Percentiles rank a stretch among this genome's conserved stretches.
phyloP scores from a whole-genome alignment of 1,140 invertebrate species.

The Lepidurus apus region DNA sequence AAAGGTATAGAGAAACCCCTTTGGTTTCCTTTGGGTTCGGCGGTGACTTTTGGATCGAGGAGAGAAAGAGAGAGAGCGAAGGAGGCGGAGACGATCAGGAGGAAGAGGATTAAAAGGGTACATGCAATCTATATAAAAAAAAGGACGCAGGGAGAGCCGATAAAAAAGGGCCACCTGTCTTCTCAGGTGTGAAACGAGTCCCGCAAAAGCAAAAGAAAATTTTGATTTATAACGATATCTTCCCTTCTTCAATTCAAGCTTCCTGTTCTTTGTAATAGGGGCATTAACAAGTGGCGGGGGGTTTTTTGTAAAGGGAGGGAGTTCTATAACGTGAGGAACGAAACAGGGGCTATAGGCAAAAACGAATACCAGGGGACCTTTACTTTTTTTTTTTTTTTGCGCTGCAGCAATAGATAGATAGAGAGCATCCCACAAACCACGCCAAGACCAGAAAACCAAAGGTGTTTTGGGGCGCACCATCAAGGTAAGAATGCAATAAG shows the following conservation, averaged over 20 bases:
- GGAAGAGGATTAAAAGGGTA: constrained; percentile 21
- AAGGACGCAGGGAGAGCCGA: constrained; percentile 9
- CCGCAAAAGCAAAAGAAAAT: constrained; percentile 22
- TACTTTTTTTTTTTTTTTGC: background rate
- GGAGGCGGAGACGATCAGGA: constrained; percentile 1
- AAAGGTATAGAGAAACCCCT: background rate
- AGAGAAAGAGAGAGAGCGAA: background rate
- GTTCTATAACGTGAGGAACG: background rate
- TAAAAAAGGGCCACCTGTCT: constrained; percentile 21
- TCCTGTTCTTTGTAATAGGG: constrained; percentile 21
- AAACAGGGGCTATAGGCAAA: background rate
- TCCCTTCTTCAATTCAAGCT: constrained; percentile 22
- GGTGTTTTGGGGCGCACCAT: background rate
- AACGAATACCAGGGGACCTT: background rate
- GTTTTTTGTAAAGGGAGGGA: background rate
- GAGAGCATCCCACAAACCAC: background rate
- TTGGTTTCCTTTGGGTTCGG: background rate
- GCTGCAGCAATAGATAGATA: background rate
- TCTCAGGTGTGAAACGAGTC: constrained; percentile 16
- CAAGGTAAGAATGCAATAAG: constrained; percentile 9
- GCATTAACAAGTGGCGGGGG: constrained; percentile 20
- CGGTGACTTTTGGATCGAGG: constrained; percentile 9
- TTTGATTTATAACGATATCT: constrained; percentile 22
- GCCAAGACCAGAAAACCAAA: background rate
- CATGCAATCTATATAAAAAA: constrained; percentile 17